These are phyloP conservation scores for Danio kyathit DNA, from an alignment of 2,797 vertebrate genomes.

Conservation along the genomic window DNA sequence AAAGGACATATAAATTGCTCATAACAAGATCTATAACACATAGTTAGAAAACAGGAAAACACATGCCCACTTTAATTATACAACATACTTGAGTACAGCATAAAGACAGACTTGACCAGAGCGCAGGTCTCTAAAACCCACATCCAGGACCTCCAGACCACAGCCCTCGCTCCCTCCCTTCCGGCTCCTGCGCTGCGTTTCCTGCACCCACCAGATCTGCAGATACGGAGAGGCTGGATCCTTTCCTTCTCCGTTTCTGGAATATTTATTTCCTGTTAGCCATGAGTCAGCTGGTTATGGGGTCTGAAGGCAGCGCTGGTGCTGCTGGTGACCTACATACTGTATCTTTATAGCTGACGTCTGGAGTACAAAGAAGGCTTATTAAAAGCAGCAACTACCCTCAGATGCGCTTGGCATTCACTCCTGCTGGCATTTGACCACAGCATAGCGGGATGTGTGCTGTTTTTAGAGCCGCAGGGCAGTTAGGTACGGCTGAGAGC, in stretches of 20 bases:
- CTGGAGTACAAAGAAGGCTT: conserved; percentile 66
- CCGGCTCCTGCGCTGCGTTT: conserved; percentile 18
- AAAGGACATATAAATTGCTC: background rate
- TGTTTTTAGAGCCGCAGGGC: conserved; percentile 69
- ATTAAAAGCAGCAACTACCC: conserved; percentile 45
- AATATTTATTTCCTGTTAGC: conserved; percentile 33
- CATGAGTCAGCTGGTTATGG: conserved; percentile 28
- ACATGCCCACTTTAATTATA: background rate
- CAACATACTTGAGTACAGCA: conserved; percentile 8
- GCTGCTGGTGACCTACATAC: conserved; percentile 74
- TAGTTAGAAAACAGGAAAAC: background rate
- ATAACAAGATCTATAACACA: background rate
- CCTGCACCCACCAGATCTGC: conserved; percentile 35
- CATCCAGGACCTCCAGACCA: conserved; percentile 44
- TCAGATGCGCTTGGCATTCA: conserved; percentile 51
- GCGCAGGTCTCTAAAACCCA: conserved; percentile 37
- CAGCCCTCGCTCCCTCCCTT: conserved; percentile 32
- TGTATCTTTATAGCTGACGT: conserved; percentile 64
- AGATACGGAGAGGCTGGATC: conserved; percentile 29
- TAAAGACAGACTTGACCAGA: conserved; percentile 31
- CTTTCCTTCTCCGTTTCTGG: conserved; percentile 33
- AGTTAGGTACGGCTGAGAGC: conserved; percentile 52
- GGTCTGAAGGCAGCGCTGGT: conserved; percentile 58
- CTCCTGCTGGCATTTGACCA: conserved; percentile 40
- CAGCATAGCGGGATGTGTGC: conserved; percentile 55